Evolutionary conservation across 2,797 vertebrate species (phyloP), one percentile per base, ranked within the genome.

Genomic region (Chromobotia macracanthus): DNA sequence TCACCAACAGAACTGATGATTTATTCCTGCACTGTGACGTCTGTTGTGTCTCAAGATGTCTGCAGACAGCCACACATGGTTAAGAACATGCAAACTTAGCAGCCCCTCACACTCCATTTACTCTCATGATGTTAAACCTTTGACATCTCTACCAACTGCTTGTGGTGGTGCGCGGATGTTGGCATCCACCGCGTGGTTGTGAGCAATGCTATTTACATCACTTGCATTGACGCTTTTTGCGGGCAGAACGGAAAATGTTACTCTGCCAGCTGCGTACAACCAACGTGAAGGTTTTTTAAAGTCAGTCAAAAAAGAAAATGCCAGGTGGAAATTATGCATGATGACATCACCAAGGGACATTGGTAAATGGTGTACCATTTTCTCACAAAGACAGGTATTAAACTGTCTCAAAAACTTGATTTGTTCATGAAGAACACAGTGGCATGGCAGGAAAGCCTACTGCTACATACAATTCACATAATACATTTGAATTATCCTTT

Each of bases 81-180:
- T 56, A 38, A 11, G 5, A 38, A 79, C 70, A 79, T 80, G 75
- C 84, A 84, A 85, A 83, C 82, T 77, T 65, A 58, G 72, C 19
- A 61, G 48, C 51, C 2, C 19, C 72, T 84, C 55, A 80, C 84
- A 86, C 84, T 56, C 73, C 61, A 79, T 85, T 82, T 76, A 80
- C 73, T 82, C 75, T 46, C 64, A 55, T 51, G 67, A 69, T 73
- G 55, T 60, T 77, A 53, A 11, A 25, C 44, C 65, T 23, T 75
- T 74, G 67, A 75, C 16, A 2, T 68, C 19, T n/a, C 19, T 25
- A 35, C 21, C 31, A 38, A 56, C 69, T 15, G 18, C 58, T 46
- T 77, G 41, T 41, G 16, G 35, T 38, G 41, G 16, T 3, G 9
- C 18, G n/a, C 35, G 61, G 31, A 64, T 64, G 61, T 16, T 58